Base-by-base conservation (phyloP, 2,888 invertebrate species). In the Meandrusa payeni region DNA sequence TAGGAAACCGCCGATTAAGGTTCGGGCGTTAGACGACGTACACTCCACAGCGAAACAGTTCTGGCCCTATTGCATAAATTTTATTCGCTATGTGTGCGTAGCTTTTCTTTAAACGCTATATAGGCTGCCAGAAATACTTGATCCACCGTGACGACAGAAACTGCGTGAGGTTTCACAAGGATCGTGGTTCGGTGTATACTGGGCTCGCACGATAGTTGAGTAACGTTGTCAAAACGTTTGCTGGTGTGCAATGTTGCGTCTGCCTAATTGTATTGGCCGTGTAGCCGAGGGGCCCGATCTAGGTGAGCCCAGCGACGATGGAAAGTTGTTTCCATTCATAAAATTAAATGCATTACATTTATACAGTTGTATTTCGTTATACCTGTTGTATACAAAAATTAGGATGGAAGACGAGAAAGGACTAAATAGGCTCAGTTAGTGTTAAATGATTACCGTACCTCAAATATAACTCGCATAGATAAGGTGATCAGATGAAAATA, bases 211-310 rank as follows among this genome's bases (percentile, higher is more conserved):
- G 11, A 11, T 24, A 27, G 46, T 56, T 56, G 42, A 47, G 51
- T 45, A 53, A 57, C 45, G 45, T 50, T 53, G 51, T 54, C 49
- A 54, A 56, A 57, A 51, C n/a, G 44, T 55, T 29, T 43, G 41
- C 32, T 44, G 31, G 54, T 61, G 54, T 57, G 58, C 41, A 44
- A 40, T 40, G 36, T 26, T 41, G 41, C 37, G 41, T 41, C 38
- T 43, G 43, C 41, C 41, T 51, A 54, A 57, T 53, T 54, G 53
- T 47, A 46, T 28, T 41, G 50, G 7, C 41, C 47, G 32, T 51
- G 56, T 57, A 48, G 51, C 49, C 38, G 50, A 41, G 65, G 54
- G 64, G 59, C 64, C 50, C 55, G 33, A 29, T 50, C 48, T 50
- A 57, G 63, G 61, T 57, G 52, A 5, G 10, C 9, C 13, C n/a